Conservation (phyloP, 2,888 invertebrate species). For the Cheilosia pagana region DNA sequence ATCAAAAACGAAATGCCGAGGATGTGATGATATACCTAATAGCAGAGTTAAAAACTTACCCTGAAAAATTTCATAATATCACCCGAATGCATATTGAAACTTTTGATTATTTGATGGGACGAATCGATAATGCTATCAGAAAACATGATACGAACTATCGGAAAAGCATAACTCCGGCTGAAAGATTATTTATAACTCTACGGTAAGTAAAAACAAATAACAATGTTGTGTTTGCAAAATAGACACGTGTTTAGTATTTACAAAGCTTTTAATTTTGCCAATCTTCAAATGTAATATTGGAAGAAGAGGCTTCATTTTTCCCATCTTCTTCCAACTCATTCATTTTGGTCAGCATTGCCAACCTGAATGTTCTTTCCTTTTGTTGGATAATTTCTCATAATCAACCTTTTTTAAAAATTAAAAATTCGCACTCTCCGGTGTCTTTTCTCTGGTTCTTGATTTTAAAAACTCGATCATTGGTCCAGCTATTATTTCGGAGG, state of each 20-base stretch:
- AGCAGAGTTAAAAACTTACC: constrained; percentile 6
- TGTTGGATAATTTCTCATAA: not conserved
- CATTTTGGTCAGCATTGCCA: too few relatives aligned
- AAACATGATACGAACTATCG: not conserved
- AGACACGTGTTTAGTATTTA: too few relatives aligned
- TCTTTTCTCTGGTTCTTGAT: constrained; percentile 37
- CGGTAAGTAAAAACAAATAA: constrained; percentile 17
- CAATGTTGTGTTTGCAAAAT: not conserved
- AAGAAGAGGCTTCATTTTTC: not conserved
- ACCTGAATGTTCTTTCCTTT: not conserved
- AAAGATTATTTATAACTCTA: constrained; percentile 13
- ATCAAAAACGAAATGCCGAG: not conserved
- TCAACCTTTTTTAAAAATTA: too few relatives aligned
- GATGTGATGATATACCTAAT: constrained; percentile 7
- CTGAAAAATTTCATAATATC: constrained; percentile 18
- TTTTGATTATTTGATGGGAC: constrained; percentile 24
- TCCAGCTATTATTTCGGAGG: constrained; percentile 17
- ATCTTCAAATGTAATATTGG: not conserved
- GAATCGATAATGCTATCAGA: constrained; percentile 20
- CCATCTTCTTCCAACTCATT: not conserved
- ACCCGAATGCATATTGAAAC: constrained; percentile 25
- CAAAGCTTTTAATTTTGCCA: too few relatives aligned
- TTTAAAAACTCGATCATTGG: constrained; percentile 40
- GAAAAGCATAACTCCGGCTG: not conserved
- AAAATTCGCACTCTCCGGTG: not conserved